A percentile compares a stretch with the other conserved stretches of the same genome.
phyloP scores from a whole-genome alignment of 30 jellyfish, hydroid and myxozoan species.

The Chrysaora quinquecirrha region DNA sequence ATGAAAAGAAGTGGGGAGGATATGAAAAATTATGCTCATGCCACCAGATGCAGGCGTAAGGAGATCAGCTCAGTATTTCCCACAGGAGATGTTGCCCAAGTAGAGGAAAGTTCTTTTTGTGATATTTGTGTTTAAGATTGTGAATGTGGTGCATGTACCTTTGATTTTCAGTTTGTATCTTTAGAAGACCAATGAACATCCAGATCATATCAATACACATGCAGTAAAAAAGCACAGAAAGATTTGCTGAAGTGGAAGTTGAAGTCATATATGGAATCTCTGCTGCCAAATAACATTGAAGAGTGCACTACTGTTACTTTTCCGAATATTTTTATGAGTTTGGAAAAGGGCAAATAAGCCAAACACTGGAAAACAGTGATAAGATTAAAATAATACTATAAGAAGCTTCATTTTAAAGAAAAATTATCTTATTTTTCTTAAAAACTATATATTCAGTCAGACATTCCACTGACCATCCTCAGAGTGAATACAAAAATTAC shows the following conservation, averaged over 20 bases:
- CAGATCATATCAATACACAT: background rate
- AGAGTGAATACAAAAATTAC: no score
- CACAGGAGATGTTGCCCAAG: slow-evolving; percentile 8
- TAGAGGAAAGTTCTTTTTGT: slow-evolving; percentile 17
- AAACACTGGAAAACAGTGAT: slow-evolving; percentile 12
- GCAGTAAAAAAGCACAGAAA: slow-evolving; percentile 6
- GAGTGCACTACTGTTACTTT: slow-evolving; percentile 19
- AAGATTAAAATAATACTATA: no score
- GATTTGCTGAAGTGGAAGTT: background rate
- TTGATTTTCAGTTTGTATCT: background rate
- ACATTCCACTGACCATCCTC: no score
- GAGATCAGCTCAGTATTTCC: background rate
- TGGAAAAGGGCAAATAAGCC: slow-evolving; percentile 28
- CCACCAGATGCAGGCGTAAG: slow-evolving; percentile 34
- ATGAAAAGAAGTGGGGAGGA: slow-evolving; percentile 9
- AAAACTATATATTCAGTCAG: no score
- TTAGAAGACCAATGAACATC: background rate
- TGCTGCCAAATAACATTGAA: slow-evolving; percentile 2
- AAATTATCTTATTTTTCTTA: no score
- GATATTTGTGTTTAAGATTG: slow-evolving; percentile 26
- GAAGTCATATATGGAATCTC: slow-evolving; percentile 19
- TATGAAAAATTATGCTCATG: slow-evolving; percentile 14
- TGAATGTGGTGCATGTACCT: slow-evolving; percentile 18
- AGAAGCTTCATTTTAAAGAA: no score
- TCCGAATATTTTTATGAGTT: slow-evolving; percentile 33